phyloP scores from a whole-genome alignment of 64 coral and sea anemone genomes.

The Montipora foliosa region DNA sequence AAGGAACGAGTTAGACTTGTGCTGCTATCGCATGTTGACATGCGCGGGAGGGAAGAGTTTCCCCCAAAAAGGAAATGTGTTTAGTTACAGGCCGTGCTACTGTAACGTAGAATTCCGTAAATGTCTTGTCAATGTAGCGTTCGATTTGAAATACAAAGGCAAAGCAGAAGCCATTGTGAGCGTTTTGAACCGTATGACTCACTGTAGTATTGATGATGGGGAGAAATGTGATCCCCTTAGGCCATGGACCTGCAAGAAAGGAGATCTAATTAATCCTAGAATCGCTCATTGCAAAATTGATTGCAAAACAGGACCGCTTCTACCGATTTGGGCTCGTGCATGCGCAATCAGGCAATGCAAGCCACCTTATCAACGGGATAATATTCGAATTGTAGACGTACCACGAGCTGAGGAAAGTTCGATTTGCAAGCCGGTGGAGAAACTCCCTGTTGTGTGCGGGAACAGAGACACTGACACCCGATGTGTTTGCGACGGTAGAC shows the following conservation, averaged over 20 bases:
- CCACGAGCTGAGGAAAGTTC: slow-evolving; percentile 82
- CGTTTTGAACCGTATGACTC: slow-evolving; percentile 61
- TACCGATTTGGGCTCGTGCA: slow-evolving; percentile 91
- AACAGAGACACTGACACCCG: slow-evolving; percentile 82
- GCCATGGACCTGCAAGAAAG: slow-evolving; percentile 89
- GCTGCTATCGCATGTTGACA: slow-evolving; percentile 94
- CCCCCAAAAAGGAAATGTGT: slow-evolving; percentile 71
- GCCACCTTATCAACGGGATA: slow-evolving; percentile 65
- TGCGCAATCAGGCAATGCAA: slow-evolving; percentile 94
- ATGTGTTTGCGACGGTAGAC: slow-evolving; percentile 97
- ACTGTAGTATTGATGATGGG: slow-evolving; percentile 87
- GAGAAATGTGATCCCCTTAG: slow-evolving; percentile 74
- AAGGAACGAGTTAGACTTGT: slow-evolving; percentile 81
- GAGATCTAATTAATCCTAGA: slow-evolving; percentile 88
- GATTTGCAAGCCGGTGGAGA: slow-evolving; percentile 80
- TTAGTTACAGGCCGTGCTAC: slow-evolving; percentile 86
- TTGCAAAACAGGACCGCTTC: slow-evolving; percentile 89
- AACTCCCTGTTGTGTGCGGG: slow-evolving; percentile 76
- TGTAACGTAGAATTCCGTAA: slow-evolving; percentile 92
- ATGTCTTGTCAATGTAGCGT: slow-evolving; percentile 61
- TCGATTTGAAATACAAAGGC: slow-evolving; percentile 69
- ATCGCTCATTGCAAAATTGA: slow-evolving; percentile 91
- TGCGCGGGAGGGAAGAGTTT: slow-evolving; percentile 72
- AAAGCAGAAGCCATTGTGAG: slow-evolving; percentile 58
- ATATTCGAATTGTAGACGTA: slow-evolving; percentile 83